These are phyloP conservation scores for Rhineura floridana DNA, from an alignment of 2,113 vertebrate species.

Conservation along the genomic window DNA sequence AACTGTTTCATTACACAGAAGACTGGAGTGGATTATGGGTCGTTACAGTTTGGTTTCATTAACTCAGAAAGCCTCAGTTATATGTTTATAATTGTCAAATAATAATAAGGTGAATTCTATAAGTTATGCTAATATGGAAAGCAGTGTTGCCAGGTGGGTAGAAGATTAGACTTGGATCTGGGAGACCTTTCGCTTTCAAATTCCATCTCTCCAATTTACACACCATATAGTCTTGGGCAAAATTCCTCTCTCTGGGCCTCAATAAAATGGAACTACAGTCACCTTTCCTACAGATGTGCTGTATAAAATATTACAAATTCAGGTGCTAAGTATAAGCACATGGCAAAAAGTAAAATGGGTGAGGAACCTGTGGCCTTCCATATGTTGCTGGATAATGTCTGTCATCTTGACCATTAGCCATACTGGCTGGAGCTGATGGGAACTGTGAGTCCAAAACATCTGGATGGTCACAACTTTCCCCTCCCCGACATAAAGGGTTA, in stretches of 20 bases:
- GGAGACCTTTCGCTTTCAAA: background rate
- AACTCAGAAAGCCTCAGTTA: background rate
- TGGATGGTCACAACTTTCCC: too few relatives aligned
- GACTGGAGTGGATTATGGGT: slow-evolving; percentile 9
- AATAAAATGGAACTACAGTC: background rate
- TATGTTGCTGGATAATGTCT: too few relatives aligned
- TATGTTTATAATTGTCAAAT: background rate
- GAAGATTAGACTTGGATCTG: background rate
- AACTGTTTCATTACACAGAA: slow-evolving; percentile 12
- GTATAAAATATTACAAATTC: background rate
- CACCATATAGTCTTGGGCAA: background rate
- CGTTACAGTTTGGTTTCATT: slow-evolving; percentile 11
- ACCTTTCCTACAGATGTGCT: too few relatives aligned
- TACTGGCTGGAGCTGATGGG: too few relatives aligned
- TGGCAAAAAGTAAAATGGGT: too few relatives aligned
- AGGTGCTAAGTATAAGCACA: too few relatives aligned
- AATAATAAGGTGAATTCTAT: background rate
- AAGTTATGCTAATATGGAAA: background rate
- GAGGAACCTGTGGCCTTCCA: too few relatives aligned
- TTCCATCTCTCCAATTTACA: background rate
- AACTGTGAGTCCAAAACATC: too few relatives aligned
- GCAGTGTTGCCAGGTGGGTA: background rate
- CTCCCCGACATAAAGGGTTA: background rate
- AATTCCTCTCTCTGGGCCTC: background rate
- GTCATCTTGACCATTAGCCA: too few relatives aligned